phyloP scores from a whole-genome alignment of 2,888 invertebrate genomes.

The Drosophila villosipedis region DNA sequence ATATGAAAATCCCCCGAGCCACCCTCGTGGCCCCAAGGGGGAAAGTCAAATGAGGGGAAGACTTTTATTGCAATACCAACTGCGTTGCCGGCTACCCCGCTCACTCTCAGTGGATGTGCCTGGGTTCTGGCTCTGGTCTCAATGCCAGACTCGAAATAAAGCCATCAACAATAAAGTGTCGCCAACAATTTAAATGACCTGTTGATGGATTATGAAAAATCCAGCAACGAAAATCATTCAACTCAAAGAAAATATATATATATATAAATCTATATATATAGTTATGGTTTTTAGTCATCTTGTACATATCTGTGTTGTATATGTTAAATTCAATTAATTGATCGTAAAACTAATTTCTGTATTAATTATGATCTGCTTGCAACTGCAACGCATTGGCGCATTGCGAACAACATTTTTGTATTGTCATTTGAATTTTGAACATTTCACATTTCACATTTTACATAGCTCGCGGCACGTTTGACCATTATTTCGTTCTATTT shows the following conservation, averaged over 20 bases:
- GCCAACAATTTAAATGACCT: slow-evolving; percentile 60
- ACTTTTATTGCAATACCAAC: slow-evolving; percentile 56
- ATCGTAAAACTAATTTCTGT: slow-evolving; percentile 55
- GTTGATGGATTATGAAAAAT: slow-evolving; percentile 50
- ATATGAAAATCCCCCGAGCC: slow-evolving; percentile 62
- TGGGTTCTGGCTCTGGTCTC: slow-evolving; percentile 20
- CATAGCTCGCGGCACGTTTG: background rate
- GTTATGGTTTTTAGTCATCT: background rate
- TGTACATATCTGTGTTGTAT: slow-evolving; percentile 17
- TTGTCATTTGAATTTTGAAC: background rate
- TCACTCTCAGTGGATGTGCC: background rate
- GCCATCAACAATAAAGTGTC: slow-evolving; percentile 71
- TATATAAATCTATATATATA: background rate
- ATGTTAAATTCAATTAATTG: slow-evolving; percentile 62
- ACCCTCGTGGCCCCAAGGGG: slow-evolving; percentile 25
- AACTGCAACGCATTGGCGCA: slow-evolving; percentile 14
- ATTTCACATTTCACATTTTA: slow-evolving; percentile 11
- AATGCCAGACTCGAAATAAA: slow-evolving; percentile 55
- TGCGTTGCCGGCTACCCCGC: background rate
- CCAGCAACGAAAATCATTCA: background rate
- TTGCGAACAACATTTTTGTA: slow-evolving; percentile 37
- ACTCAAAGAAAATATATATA: background rate
- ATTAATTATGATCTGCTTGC: slow-evolving; percentile 46
- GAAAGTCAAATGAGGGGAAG: slow-evolving; percentile 17
- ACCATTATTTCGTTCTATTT: slow-evolving; percentile 20